Evolutionary conservation across 2,888 invertebrate genomes (phyloP).

Genomic region (Drosophila imparisetae): DNA sequence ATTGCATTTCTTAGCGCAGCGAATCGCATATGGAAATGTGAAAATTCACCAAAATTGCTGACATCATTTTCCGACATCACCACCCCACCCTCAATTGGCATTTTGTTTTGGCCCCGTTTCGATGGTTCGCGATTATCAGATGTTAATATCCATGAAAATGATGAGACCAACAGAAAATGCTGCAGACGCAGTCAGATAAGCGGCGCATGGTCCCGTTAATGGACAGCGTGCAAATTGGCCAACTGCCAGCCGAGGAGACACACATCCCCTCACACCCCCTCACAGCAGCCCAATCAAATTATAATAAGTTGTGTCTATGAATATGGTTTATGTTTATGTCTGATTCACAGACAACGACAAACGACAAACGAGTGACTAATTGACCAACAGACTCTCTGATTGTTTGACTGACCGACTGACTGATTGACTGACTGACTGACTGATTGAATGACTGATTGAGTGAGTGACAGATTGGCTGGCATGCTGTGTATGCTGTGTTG

Average conservation of each 20-base stretch:
- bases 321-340: constrained; percentile 53
- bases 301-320: constrained; percentile 44
- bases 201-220: constrained; percentile 69
- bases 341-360: constrained; percentile 23
- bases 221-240: constrained; percentile 78
- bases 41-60: constrained; percentile 49
- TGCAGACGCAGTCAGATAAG: constrained; percentile 44
- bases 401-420: constrained; percentile 5
- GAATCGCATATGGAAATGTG: constrained; percentile 70
- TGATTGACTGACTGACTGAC: constrained; percentile 10
- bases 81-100: constrained; percentile 21
- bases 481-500: constrained; percentile 64
- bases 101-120: constrained; percentile 48
- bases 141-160: constrained; percentile 79
- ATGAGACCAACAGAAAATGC: constrained; percentile 62
- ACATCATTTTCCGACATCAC: constrained; percentile 36
- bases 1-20: constrained; percentile 40
- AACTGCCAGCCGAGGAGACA: constrained; percentile 45
- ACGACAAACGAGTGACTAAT: constrained; percentile 45
- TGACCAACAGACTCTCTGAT: constrained; percentile 13
- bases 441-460: constrained; percentile 12
- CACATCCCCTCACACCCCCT: background rate
- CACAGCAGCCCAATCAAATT: constrained; percentile 12
- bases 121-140: constrained; percentile 80
- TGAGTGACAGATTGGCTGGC: constrained; percentile 9